Base-by-base conservation (phyloP, 2,888 invertebrate genomes). In the Odontocerum albicorne region DNA sequence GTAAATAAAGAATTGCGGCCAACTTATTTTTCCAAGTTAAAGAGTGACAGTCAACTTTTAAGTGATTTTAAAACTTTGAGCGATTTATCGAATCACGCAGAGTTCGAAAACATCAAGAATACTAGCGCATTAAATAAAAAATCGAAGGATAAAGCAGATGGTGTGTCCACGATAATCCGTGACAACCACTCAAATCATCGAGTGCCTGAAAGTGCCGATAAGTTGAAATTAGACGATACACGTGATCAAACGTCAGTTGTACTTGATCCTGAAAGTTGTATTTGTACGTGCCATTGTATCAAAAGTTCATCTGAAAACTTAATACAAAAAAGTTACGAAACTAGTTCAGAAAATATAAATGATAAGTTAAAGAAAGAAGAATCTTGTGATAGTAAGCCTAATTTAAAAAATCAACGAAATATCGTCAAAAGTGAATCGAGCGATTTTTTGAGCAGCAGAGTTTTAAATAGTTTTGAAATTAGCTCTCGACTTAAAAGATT, bases 401-500 rank as follows among this genome's bases (percentile, higher is more conserved):
- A n/a, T n/a, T n/a, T n/a, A n/a, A n/a, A n/a, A n/a, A n/a, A n/a
- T n/a, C n/a, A n/a, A n/a, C n/a, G n/a, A n/a, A n/a, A n/a, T n/a
- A n/a, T n/a, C n/a, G n/a, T n/a, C n/a, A n/a, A 8, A 38, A 49
- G 12, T 22, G 53, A 54, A 10, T 47, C 42, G 4, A 22, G 27
- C 7, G 55, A 55, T 15, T 40, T 66, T 17, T 60, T 71, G 62
- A 61, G 21, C 50, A 69, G 69, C 57, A 67, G 65, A 60, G 66
- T 68, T 60, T 60, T 72, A 42, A 72, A 72, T 55, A 68, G 63
- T 33, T 75, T 74, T 61, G 73, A 74, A 63, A 72, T 72, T 40
- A 73, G 72, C 63, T 74, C 74, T 49, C 69, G 79, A 43, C 65
- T 80, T 50, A 77, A 77, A 64, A 71, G 75, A 53, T 66, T 80